Base-by-base conservation (phyloP, 2,888 invertebrate genomes). In the Amaurobius ferox region DNA sequence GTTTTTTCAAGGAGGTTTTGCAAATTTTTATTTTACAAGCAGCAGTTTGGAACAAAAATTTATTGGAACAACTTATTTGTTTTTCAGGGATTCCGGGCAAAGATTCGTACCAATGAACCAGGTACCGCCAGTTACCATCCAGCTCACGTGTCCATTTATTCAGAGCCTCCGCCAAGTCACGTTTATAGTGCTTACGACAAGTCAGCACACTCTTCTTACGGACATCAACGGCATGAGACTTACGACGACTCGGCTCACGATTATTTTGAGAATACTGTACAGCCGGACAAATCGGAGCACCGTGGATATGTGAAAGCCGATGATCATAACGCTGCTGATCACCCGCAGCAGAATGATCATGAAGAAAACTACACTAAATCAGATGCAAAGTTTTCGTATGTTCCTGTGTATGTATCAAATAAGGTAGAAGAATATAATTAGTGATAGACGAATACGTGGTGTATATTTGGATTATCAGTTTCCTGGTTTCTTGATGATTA, bases 31-130 rank as follows among this genome's bases (percentile, higher is more conserved):
- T n/a, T n/a, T n/a, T n/a, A n/a, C n/a, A n/a, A n/a, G n/a, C n/a
- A n/a, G n/a, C n/a, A n/a, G n/a, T n/a, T n/a, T n/a, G n/a, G n/a
- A n/a, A n/a, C n/a, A n/a, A n/a, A n/a, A n/a, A n/a, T n/a, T n/a
- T n/a, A n/a, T n/a, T n/a, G n/a, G n/a, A n/a, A n/a, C n/a, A n/a
- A n/a, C n/a, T n/a, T 23, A 3, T 64, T 2, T 9, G 6, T 40
- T 2, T 28, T 68, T 16, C 16, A 83, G 83, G 83, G 83, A 23
- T 83, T 83, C 11, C 40, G 83, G 7, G 83, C 76, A 6, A 83
- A 76, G 30, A 64, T 83, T 23, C 44, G 70, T 16, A 76, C 76
- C 9, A 83, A 83, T 35, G 83, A 83, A 29, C 83, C 83, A 44
- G 83, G 83, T 1, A 70, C 64, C 0, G 83, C 55, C 29, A 83